Evolutionary conservation across 2,797 vertebrate genomes (phyloP), one percentile per base, ranked within the genome.

Genomic region (Aeoliscus strigatus): DNA sequence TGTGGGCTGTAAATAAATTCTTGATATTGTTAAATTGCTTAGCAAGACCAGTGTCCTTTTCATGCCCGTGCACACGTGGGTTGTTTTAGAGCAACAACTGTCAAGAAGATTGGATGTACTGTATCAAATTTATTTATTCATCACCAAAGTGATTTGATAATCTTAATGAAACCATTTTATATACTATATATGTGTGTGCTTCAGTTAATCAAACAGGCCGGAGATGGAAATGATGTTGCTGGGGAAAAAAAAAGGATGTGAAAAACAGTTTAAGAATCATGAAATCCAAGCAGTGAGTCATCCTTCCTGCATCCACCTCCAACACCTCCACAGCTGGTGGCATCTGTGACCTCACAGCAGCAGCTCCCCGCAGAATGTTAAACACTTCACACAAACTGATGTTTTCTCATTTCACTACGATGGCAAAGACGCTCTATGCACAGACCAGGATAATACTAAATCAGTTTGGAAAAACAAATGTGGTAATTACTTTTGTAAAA

Each of bases 301-400:
- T 60, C 33, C 7, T 24, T 23, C n/a, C 30, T 44, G 6, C 9
- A 9, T 49, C 40, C 42, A 37, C 23, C 34, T 43, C 17, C 43
- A 38, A 14, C 49, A 66, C 38, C 57, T 69, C 51, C 68, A 50
- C 50, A 55, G 42, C 39, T 31, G 28, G 13, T 25, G 26, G 38
- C 59, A 68, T 67, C 63, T 74, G 60, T 17, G 50, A 63, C 43
- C 43, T 51, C 60, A 39, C 10, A 31, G 24, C 55, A 45, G 30
- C 44, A 36, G 62, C 32, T 56, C 30, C 17, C 44, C 32, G 12
- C 8, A 2, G 39, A 67, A 44, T 64, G 27, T 28, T 60, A 67
- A 51, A 1, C 27, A 39, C 44, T 54, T 59, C 34, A 36, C 15
- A 26, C 13, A 27, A 6, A 0, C 35, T 38, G 11, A 42, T 24